Base-by-base conservation (phyloP, 2,113 vertebrate species). In the Neodon shergylaensis region DNA sequence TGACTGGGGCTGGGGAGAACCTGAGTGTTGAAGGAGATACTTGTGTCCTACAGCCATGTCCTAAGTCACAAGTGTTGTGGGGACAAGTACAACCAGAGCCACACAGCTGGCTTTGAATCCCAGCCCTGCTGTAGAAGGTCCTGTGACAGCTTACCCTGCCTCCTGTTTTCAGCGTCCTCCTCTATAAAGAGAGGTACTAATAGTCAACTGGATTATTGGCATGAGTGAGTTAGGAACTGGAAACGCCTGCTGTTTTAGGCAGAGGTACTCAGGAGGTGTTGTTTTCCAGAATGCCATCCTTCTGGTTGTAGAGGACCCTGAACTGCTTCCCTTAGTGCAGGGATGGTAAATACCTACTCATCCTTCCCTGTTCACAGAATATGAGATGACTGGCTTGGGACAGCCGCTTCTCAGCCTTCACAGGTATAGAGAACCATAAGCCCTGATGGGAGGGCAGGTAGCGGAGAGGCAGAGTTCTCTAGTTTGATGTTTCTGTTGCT, bases 361-460 rank as follows among this genome's bases (percentile, higher is more conserved):
- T 13, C n/a, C 4, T 65, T 47, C 11, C 74, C 91, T 82, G 70
- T 42, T 52, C 54, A 24, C n/a, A 7, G 49, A 66, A 86, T 68
- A 81, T 58, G 77, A 74, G 66, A 3, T 42, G 47, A 88, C 58
- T 21, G 70, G 11, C 21, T 0, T 1, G 52, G 54, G 49, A 2
- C n/a, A 86, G 7, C 1, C 0, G 12, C 7, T 9, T 36, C 16
- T 66, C 10, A 0, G 0, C 82, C 52, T 82, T 95, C 73, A 26
- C 49, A n/a, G 54, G 33, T 58, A 1, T 63, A 74, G 68, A 63
- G 36, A 81, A 68, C 58, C 47, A 68, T 28, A 47, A 3, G 47
- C 0, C 9, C 17, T 2, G 47, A 5, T 1, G 3, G 44, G 90
- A 0, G 0, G 2, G 90, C n/a, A 10, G 66, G 16, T 33, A 54